A percentile compares a stretch with the other conserved stretches of the same genome.
Evolutionary conservation across 2,113 vertebrate species (phyloP).

Genomic region (Plestiodon gilberti): DNA sequence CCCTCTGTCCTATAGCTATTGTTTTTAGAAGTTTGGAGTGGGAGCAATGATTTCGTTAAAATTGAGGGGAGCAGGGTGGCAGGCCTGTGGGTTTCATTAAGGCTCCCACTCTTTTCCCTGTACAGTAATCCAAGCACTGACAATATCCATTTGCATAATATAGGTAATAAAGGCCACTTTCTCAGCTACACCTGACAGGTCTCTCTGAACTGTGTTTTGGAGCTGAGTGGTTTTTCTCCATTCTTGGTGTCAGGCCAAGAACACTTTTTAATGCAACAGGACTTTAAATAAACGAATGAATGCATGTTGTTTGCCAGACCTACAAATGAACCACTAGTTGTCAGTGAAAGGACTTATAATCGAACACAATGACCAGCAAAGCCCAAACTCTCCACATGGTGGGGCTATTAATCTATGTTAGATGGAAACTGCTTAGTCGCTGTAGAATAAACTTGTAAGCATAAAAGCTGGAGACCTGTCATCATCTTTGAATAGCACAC

Average conservation of each 20-base stretch:
- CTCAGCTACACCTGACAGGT: too few relatives aligned
- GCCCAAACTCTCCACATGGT: conserved; percentile 37
- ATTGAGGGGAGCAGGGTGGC: too few relatives aligned
- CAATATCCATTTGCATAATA: too few relatives aligned
- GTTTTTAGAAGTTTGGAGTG: too few relatives aligned
- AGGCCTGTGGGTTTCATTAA: too few relatives aligned
- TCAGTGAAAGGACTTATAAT: not conserved
- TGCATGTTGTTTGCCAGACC: fast-evolving
- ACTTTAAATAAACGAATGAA: not conserved
- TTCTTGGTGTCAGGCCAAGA: not conserved
- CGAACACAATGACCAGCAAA: not conserved
- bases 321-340: not conserved
- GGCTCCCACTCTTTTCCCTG: too few relatives aligned
- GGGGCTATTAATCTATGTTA: conserved; percentile 54
- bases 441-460: not conserved
- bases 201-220: not conserved
- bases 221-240: not conserved
- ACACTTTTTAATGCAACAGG: not conserved
- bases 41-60: too few relatives aligned
- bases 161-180: too few relatives aligned
- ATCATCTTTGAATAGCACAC: too few relatives aligned
- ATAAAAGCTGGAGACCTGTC: not conserved
- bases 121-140: too few relatives aligned
- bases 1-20: too few relatives aligned
- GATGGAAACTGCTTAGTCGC: too few relatives aligned